Conservation (phyloP, 2,888 invertebrate genomes). For the Sinodicranocentrus sp. region DNA sequence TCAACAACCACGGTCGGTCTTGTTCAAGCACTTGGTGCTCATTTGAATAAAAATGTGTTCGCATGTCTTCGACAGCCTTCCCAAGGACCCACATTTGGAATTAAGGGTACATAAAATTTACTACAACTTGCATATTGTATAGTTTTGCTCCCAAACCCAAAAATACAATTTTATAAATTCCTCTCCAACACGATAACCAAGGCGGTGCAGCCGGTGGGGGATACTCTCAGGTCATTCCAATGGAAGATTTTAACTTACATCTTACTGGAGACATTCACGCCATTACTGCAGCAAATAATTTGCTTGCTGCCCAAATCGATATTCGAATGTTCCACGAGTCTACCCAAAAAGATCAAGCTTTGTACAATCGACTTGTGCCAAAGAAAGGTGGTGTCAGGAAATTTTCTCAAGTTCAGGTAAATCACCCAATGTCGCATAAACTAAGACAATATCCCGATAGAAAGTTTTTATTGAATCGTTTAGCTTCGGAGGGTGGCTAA, state of each 20-base stretch:
- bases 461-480: too few relatives aligned
- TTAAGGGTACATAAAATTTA: slow-evolving; percentile 84
- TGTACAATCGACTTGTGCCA: slow-evolving; percentile 94
- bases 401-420: slow-evolving; percentile 92
- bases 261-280: slow-evolving; percentile 99
- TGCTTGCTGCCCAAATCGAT: slow-evolving; percentile 97
- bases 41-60: slow-evolving; percentile 90
- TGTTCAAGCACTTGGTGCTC: slow-evolving; percentile 93
- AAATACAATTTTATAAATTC: too few relatives aligned
- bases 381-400: slow-evolving; percentile 86
- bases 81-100: slow-evolving; percentile 99
- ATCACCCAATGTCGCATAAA: too few relatives aligned
- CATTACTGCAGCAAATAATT: slow-evolving; percentile 97
- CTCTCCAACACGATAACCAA: slow-evolving; percentile 11
- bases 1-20: slow-evolving; percentile 96
- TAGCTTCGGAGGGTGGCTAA: slow-evolving; percentile 77
- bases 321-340: slow-evolving; percentile 97
- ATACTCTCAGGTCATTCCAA: slow-evolving; percentile 97
- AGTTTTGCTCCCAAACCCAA: not conserved
- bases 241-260: slow-evolving; percentile 99
- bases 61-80: slow-evolving; percentile 98
- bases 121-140: not conserved
- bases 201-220: slow-evolving; percentile 97
- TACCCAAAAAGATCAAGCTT: slow-evolving; percentile 91
- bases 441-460: too few relatives aligned